phyloP scores from a whole-genome alignment of 35 echinoderm and acorn worm species.

The Ophioderma brevispina region DNA sequence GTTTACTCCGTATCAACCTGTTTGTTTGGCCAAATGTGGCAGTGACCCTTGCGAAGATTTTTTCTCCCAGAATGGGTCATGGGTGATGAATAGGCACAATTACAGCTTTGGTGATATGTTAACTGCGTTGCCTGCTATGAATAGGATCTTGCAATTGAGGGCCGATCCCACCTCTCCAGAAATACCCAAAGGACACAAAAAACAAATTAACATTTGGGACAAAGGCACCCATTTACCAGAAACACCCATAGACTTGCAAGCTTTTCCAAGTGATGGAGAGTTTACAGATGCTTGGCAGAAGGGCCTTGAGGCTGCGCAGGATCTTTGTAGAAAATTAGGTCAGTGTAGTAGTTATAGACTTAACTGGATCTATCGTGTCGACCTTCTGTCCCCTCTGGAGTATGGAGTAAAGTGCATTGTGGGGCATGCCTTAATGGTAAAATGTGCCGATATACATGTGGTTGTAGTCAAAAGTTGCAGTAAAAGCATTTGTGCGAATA shows the following conservation, averaged over 20 bases:
- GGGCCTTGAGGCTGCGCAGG: neutral
- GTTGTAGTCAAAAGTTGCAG: no score
- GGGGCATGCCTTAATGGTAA: no score
- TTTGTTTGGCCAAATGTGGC: neutral
- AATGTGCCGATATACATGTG: no score
- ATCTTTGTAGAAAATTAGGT: neutral
- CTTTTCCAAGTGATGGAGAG: neutral
- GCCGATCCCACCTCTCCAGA: neutral
- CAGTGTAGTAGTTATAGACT: no score
- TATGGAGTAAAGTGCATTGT: no score
- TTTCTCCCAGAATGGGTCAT: constrained; percentile 9
- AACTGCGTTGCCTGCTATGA: neutral
- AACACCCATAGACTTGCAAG: neutral
- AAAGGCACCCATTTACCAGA: neutral
- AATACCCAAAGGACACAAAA: constrained; percentile 5
- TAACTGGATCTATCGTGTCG: no score
- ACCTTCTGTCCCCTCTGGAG: no score
- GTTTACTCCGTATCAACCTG: neutral
- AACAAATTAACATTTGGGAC: neutral
- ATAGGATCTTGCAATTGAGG: neutral
- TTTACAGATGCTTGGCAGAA: neutral
- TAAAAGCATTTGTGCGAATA: no score
- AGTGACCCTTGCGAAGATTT: neutral
- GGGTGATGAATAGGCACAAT: constrained; percentile 10
- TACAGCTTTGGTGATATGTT: constrained; percentile 1